Evolutionary conservation across 2,113 vertebrate species (phyloP), one percentile per base, ranked within the genome.

Genomic region (Pituophis catenifer): DNA sequence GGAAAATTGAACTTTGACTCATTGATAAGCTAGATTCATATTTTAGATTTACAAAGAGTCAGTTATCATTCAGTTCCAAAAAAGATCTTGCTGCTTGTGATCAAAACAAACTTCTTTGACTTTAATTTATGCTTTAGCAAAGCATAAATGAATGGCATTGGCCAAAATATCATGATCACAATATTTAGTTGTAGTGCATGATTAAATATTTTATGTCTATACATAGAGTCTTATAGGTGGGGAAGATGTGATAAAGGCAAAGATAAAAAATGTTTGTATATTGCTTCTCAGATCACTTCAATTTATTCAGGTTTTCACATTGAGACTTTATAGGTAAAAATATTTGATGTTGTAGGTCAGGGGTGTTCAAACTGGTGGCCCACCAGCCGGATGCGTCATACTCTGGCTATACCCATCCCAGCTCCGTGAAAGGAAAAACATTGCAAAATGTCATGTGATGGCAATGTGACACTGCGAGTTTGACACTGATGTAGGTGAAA

Each of bases 61-160:
- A 91, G 12, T 50, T 58, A 38, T 92, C 89, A 50, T n/a, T 93
- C n/a, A 91, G 89, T 5, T 59, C 55, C n/a, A 48, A 29, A 23
- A 65, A 86, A 94, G 88, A 81, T 93, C 13, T 57, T 54, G 48
- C 54, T 81, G 81, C 0, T 92, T 96, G 93, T 93, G 70, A 91
- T 95, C 15, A 89, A 52, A 92, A 93, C 89, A 70, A 50, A 75
- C 21, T 53, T 93, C 26, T 91, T 44, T 91, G 91, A 62, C 85
- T 96, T 96, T 91, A 94, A 38, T 90, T 44, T 44, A 44, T 44
- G 38, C 38, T 44, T 44, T 90, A 59, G 88, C 33, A 81, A 59
- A 86, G 29, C 55, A 86, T 93, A n/a, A 52, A 50, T 6, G 23
- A 81, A 81, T 81, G 52, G 1, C n/a, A 87, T 33, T 75, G 62